A percentile compares a stretch with the other conserved stretches of the same genome.
phyloP scores from a whole-genome alignment of 2,797 vertebrate species.

The Tamandua tetradactyla region DNA sequence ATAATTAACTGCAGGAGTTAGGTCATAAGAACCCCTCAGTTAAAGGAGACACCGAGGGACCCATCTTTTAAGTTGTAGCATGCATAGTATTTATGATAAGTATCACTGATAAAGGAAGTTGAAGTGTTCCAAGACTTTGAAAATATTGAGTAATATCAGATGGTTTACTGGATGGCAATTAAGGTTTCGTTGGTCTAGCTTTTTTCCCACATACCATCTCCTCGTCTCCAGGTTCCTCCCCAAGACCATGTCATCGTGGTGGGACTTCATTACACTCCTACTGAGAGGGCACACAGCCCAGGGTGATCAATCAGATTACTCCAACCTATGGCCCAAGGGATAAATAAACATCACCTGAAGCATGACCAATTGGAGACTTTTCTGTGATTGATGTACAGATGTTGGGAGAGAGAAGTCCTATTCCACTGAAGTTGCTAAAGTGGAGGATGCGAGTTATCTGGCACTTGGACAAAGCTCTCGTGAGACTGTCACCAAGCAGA shows the following conservation, averaged over 20 bases:
- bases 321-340: neutral
- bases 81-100: neutral
- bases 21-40: neutral
- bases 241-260: neutral
- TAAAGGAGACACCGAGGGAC: neutral
- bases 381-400: neutral
- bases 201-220: neutral
- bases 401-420: neutral
- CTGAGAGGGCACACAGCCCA: neutral
- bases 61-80: neutral
- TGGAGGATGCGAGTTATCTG: neutral
- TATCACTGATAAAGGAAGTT: neutral
- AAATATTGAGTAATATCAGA: neutral
- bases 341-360: neutral
- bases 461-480: slow-evolving; percentile 8
- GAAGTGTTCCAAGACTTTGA: slow-evolving; percentile 9
- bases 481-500: neutral
- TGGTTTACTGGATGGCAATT: neutral
- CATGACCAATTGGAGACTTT: neutral
- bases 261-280: neutral
- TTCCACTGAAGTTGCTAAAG: neutral
- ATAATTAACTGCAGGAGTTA: neutral
- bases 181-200: neutral
- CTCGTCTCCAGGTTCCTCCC: neutral
- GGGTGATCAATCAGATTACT: neutral